Evolutionary conservation across 1,140 invertebrate genomes (phyloP), one percentile per base, ranked within the genome.

Genomic region (Drosophila simulans): DNA sequence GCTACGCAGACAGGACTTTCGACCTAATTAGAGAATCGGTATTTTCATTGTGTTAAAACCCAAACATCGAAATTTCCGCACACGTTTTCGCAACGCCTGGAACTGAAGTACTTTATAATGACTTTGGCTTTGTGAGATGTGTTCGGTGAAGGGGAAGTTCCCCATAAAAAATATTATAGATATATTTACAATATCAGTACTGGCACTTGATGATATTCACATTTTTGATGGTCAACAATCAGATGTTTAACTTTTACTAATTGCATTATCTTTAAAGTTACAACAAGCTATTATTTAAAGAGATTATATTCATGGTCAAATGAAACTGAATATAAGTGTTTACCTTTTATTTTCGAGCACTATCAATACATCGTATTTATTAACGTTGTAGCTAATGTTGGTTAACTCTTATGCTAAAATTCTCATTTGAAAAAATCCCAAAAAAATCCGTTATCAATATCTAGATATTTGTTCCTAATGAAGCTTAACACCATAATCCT

Each of bases 21-120:
- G 88, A 66, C 82, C 88, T 91, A 91, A 91, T 90, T 88, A 84
- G 88, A 77, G 74, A 80, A 49, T 65, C 60, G 83, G 88, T 88
- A 91, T 91, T 91, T 91, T 91, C 88, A 84, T 91, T 91, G 73
- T 91, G 83, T 48, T 72, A 91, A 91, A 91, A 91, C 88, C 88
- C 88, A 91, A 88, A 73, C 15, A 75, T 74, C 42, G 37, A 84
- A 89, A 71, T 89, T 89, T 89, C 84, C 84, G 56, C 56, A 66
- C 60, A 84, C 74, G 48, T 89, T 88, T 77, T 80, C 25, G 48
- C 27, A 5, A 48, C 27, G 40, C 40, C 74, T 54, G 64, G 49
- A 35, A 17, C 42, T 42, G 43, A 64, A 76, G 64, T 52, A 27
- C 13, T 39, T 73, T 60, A 78, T 55, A 63, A 66, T 85, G 78